These are phyloP conservation scores for Stegodyphus dumicola DNA, from an alignment of 1,140 invertebrate species.

Conservation along the genomic window DNA sequence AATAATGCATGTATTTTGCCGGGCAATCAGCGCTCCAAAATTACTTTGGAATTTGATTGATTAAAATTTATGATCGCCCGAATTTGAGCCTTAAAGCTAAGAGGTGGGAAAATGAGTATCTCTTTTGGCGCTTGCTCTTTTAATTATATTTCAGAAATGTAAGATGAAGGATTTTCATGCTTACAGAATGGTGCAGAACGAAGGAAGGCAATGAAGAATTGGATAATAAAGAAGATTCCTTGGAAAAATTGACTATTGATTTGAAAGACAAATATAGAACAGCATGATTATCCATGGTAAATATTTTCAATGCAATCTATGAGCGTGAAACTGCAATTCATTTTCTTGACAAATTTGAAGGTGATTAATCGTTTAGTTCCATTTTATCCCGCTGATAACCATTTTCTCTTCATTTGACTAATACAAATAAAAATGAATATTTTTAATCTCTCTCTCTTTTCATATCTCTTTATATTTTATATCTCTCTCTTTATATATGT, in stretches of 20 bases:
- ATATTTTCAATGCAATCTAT: no score
- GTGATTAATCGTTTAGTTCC: no score
- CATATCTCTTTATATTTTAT: no score
- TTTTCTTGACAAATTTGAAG: no score
- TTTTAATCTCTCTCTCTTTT: no score
- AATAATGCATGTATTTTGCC: constrained; percentile 6
- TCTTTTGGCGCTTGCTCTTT: background rate
- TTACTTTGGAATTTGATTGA: constrained; percentile 47
- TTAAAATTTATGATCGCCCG: constrained; percentile 29
- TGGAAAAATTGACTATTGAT: background rate
- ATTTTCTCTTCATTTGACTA: no score
- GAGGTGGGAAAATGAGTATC: background rate
- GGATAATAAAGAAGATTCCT: background rate
- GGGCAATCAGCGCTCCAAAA: constrained; percentile 35
- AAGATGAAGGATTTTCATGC: background rate
- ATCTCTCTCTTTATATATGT: no score
- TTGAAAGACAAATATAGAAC: background rate
- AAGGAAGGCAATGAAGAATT: background rate
- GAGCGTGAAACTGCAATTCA: no score
- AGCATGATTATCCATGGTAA: no score
- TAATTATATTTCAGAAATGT: background rate
- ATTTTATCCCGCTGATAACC: no score
- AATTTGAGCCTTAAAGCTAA: constrained; percentile 20
- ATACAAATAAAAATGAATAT: no score
- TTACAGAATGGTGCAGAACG: background rate